Conservation (phyloP, 2,888 invertebrate species). For the Argynnis bischoffii region DNA sequence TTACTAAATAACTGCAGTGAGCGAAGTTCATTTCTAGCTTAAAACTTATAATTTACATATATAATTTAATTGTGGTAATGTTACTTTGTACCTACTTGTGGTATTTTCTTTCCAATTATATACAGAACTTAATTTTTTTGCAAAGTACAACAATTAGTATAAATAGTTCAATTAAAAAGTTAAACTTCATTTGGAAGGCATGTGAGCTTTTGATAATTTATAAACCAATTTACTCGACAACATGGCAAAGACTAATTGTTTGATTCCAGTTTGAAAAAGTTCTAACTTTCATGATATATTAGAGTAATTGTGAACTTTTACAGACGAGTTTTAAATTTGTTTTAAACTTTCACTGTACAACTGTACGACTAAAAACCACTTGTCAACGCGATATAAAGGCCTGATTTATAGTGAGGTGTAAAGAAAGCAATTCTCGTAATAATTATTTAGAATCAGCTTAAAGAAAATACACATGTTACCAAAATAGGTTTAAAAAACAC, state of each 20-base stretch:
- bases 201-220: not conserved
- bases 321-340: constrained; percentile 14
- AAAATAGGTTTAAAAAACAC: too few relatives aligned
- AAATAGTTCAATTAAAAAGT: too few relatives aligned
- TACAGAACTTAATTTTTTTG: too few relatives aligned
- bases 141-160: too few relatives aligned
- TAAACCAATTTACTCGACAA: not conserved
- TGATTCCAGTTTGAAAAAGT: constrained; percentile 11
- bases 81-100: too few relatives aligned
- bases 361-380: constrained; percentile 4
- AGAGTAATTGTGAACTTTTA: constrained; percentile 5
- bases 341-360: constrained; percentile 10
- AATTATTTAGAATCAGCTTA: not conserved
- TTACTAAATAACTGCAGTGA: too few relatives aligned
- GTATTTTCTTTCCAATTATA: too few relatives aligned
- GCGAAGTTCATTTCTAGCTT: too few relatives aligned
- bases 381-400: constrained; percentile 19
- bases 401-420: constrained; percentile 14
- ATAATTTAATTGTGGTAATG: too few relatives aligned
- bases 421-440: constrained; percentile 12
- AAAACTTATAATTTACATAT: too few relatives aligned
- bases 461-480: not conserved
- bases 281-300: constrained; percentile 1
- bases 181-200: not conserved
- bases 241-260: constrained; percentile 6